A percentile compares a stretch with the other conserved stretches of the same genome.
These are phyloP conservation scores for Charadrius vociferus DNA, from an alignment of 2,113 vertebrate species.

Conservation along the genomic window DNA sequence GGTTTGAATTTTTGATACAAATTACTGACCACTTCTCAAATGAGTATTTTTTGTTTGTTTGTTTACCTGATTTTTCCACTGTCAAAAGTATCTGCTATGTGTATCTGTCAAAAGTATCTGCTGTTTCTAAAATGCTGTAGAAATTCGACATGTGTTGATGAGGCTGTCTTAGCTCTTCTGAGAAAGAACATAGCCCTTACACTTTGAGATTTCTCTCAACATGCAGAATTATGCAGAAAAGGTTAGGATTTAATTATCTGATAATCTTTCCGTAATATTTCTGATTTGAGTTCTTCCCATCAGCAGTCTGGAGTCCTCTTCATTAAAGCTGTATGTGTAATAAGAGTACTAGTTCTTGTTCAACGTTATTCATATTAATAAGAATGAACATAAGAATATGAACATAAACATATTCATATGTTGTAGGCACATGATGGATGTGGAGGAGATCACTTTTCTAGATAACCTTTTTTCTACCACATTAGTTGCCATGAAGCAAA, in stretches of 20 bases:
- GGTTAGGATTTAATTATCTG: not conserved
- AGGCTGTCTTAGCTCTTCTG: not conserved
- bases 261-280: not conserved
- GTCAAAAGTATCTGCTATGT: not conserved
- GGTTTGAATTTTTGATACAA: not conserved
- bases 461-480: not conserved
- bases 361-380: not conserved
- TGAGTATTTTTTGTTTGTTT: rapidly evolving
- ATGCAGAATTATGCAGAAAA: not conserved
- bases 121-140: not conserved
- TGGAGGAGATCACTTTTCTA: not conserved
- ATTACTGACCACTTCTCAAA: not conserved
- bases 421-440: not conserved
- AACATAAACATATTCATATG: not conserved
- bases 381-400: not conserved
- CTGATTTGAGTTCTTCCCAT: not conserved
- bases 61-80: not conserved
- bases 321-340: not conserved
- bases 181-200: not conserved
- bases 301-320: not conserved
- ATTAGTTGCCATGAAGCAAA: not conserved
- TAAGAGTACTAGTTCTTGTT: not conserved
- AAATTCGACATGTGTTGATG: not conserved
- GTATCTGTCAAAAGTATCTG: not conserved
- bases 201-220: not conserved